Evolutionary conservation across 1,140 invertebrate genomes (phyloP), one percentile per base, ranked within the genome.

Genomic region (Orchestia grillus): DNA sequence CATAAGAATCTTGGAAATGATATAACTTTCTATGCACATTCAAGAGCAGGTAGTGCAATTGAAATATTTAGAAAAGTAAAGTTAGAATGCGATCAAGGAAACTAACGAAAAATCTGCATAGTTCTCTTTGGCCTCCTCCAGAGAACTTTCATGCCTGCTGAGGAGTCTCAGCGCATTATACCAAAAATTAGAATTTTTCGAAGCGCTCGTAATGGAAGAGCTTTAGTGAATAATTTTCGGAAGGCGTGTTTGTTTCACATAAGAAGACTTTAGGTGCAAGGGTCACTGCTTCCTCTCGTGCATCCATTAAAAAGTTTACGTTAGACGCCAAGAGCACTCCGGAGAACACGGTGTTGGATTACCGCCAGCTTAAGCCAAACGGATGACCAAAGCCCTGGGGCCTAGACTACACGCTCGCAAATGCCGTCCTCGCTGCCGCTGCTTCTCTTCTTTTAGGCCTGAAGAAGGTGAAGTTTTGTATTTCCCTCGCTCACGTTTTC

Each of bases 351-450:
- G 19, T n/a, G 6, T 44, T n/a, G 92, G 92, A 94, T 94, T 94
- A 94, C 43, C 92, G 44, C 92, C 44, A 45, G 92, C 92, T 94
- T 94, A 94, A 94, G 92, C 92, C 92, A 94, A 94, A 94, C 92
- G 92, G 44, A 94, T 47, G 43, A 94, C 92, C 92, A 47, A 94
- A 94, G 88, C 88, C 88, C 41, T 41, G 3, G 88, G 41, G 88
- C 36, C 62, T 77, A 19, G 62, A 36, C 62, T 77, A 77, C 62
- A 77, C 62, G 62, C 62, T 36, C 62, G 62, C 62, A 77, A 77
- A 77, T 77, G 11, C 62, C 28, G 62, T 28, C 19, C 6, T 53
- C 47, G 47, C 47, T 53, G 47, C 47, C 19, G 6, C 47, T 53
- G 6, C 47, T 53, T 53, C 28, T 77, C 62, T 77, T 77, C 15